Percentiles rank a stretch among this genome's conserved stretches.
These are phyloP conservation scores for Drosophila eohydei DNA, from an alignment of 2,888 invertebrate genomes.

Conservation along the genomic window DNA sequence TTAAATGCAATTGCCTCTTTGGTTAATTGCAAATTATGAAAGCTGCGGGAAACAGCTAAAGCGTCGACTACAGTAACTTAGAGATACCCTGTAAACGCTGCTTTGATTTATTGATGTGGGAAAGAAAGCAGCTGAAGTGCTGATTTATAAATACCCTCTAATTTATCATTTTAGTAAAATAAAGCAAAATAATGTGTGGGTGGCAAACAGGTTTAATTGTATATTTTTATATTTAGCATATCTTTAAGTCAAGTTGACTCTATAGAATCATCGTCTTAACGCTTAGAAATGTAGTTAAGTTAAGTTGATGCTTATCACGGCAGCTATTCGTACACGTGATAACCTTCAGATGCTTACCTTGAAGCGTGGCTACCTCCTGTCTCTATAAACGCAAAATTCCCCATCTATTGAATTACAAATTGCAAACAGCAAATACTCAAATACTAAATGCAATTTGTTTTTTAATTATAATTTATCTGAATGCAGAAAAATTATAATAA, in stretches of 20 bases:
- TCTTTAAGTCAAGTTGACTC: neutral
- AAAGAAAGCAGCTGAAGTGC: neutral
- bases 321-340: conserved; percentile 18
- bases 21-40: conserved; percentile 36
- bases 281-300: conserved; percentile 5
- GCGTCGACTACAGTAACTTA: neutral
- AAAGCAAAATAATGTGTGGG: too few relatives aligned
- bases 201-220: too few relatives aligned
- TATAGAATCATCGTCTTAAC: neutral
- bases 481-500: neutral
- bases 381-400: conserved; percentile 9
- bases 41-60: conserved; percentile 21
- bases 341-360: conserved; percentile 56
- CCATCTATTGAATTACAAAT: conserved; percentile 21
- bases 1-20: conserved; percentile 39
- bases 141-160: neutral
- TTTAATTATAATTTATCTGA: conserved; percentile 5
- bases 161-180: too few relatives aligned
- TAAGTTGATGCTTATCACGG: conserved; percentile 14
- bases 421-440: conserved; percentile 12
- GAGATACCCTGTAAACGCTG: neutral
- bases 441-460: neutral
- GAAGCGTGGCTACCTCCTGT: conserved; percentile 24
- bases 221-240: too few relatives aligned
- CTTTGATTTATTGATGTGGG: neutral